These are phyloP conservation scores for Galbula dea DNA, from an alignment of 2,113 vertebrate species.

Conservation along the genomic window DNA sequence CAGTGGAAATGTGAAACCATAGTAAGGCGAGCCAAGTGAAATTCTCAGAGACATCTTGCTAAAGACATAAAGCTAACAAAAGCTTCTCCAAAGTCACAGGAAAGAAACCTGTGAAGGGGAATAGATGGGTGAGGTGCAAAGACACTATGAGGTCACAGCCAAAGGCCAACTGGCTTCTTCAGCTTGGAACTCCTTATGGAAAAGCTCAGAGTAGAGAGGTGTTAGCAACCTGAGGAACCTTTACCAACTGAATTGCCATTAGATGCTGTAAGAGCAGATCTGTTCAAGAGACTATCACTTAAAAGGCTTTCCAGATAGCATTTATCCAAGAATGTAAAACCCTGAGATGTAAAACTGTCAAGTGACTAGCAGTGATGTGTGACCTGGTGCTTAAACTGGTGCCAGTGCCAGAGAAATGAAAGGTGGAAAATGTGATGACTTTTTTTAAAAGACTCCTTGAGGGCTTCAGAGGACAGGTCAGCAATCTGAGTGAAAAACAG, in stretches of 20 bases:
- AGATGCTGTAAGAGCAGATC: neutral
- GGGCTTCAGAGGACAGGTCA: neutral
- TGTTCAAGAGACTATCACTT: accelerated
- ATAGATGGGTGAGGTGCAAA: neutral
- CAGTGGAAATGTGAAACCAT: neutral
- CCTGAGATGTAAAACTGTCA: neutral
- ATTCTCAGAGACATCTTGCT: neutral
- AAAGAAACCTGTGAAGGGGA: neutral
- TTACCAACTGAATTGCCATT: neutral
- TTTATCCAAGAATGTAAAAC: neutral
- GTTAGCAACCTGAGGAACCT: neutral
- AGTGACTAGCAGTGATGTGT: neutral
- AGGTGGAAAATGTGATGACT: neutral
- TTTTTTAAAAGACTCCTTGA: neutral
- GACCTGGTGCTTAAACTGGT: neutral
- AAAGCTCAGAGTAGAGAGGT: neutral
- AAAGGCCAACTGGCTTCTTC: neutral
- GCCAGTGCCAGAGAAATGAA: neutral
- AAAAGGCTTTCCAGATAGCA: neutral
- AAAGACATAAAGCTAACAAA: neutral
- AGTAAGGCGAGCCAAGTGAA: neutral
- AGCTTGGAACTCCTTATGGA: neutral
- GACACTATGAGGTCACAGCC: neutral
- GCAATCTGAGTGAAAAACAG: neutral
- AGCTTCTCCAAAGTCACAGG: neutral